Evolutionary conservation across 2,888 invertebrate genomes (phyloP).

Genomic region (Nudaria mundana): DNA sequence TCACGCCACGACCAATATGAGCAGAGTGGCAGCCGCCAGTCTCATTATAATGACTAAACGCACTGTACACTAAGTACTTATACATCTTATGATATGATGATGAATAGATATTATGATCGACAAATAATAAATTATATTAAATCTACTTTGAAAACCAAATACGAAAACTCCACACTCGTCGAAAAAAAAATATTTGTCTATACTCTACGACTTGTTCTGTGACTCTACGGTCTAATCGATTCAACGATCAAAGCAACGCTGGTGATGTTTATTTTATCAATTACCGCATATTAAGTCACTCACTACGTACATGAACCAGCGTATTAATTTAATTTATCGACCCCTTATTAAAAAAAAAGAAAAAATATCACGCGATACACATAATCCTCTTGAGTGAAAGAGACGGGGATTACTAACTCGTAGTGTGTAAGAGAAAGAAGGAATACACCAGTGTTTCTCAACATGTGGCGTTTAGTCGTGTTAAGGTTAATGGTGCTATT

Average conservation of each 20-base stretch:
- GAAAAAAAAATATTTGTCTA: too few relatives aligned
- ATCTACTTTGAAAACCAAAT: too few relatives aligned
- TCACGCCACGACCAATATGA: too few relatives aligned
- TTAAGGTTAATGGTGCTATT: conserved; percentile 75
- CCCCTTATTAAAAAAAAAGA: conserved; percentile 53
- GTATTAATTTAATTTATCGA: conserved; percentile 65
- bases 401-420: conserved; percentile 16
- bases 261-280: conserved; percentile 58
- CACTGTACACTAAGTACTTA: too few relatives aligned
- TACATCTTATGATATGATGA: too few relatives aligned
- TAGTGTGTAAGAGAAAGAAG: conserved; percentile 26
- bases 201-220: too few relatives aligned
- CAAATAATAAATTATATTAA: too few relatives aligned
- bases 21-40: too few relatives aligned
- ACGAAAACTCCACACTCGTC: too few relatives aligned
- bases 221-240: conserved; percentile 11
- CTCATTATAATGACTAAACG: too few relatives aligned
- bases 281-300: conserved; percentile 63
- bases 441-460: conserved; percentile 38
- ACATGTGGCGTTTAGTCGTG: conserved; percentile 62
- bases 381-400: conserved; percentile 36
- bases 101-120: too few relatives aligned
- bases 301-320: conserved; percentile 42
- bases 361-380: conserved; percentile 39
- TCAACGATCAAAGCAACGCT: conserved; percentile 12